phyloP scores from a whole-genome alignment of 2,797 vertebrate species.

The Melanotaenia pygmaea region DNA sequence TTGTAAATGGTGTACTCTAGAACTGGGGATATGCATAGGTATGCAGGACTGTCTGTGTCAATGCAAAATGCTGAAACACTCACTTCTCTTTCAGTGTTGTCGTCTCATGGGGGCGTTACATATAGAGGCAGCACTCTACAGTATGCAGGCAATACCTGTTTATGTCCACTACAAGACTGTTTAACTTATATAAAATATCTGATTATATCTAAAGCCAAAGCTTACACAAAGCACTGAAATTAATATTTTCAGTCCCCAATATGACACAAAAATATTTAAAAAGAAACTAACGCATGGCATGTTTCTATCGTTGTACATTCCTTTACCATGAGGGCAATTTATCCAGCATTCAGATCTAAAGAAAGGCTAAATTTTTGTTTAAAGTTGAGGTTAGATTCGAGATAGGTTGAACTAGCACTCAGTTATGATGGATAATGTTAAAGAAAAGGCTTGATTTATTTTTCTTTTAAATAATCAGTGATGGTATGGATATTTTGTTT shows the following conservation, averaged over 20 bases:
- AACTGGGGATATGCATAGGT: slow-evolving; percentile 81
- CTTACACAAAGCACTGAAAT: neutral
- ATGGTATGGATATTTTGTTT: neutral
- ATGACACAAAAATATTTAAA: neutral
- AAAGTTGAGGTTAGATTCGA: neutral
- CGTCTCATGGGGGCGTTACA: slow-evolving; percentile 48
- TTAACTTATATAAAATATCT: slow-evolving; percentile 11
- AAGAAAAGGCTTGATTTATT: neutral
- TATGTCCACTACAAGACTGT: slow-evolving; percentile 5
- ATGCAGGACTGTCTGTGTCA: slow-evolving; percentile 77
- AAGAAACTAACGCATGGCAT: neutral
- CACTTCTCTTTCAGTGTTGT: slow-evolving; percentile 76
- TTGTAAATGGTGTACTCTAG: slow-evolving; percentile 77
- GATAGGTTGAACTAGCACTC: neutral
- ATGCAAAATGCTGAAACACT: slow-evolving; percentile 83
- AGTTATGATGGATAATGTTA: neutral
- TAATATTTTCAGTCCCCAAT: neutral
- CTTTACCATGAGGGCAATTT: neutral
- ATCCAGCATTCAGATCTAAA: neutral
- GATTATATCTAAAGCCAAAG: neutral
- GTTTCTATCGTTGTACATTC: neutral
- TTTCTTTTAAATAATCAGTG: neutral
- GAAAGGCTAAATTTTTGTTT: neutral
- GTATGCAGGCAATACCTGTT: slow-evolving; percentile 16
- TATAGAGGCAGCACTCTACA: slow-evolving; percentile 50